Evolutionary conservation across 2,888 invertebrate genomes (phyloP).

Genomic region (Nebria brevicollis): DNA sequence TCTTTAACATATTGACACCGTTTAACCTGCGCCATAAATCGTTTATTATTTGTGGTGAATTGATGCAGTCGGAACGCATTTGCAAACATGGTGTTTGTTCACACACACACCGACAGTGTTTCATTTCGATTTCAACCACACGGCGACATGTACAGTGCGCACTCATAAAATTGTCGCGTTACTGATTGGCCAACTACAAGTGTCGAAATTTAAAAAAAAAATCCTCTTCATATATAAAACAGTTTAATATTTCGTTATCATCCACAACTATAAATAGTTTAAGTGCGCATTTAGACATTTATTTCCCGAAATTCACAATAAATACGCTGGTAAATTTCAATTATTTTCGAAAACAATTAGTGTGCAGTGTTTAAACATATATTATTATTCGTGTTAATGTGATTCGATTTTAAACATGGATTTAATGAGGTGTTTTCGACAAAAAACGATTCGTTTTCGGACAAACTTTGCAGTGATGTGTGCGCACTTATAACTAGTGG

Average conservation of each 20-base stretch:
- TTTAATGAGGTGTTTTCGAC: background rate
- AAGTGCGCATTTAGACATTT: too few relatives aligned
- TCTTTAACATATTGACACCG: conserved; percentile 13
- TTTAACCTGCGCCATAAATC: background rate
- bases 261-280: too few relatives aligned
- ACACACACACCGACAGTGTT: background rate
- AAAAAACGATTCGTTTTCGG: too few relatives aligned
- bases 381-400: background rate
- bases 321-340: too few relatives aligned
- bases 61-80: background rate
- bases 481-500: too few relatives aligned
- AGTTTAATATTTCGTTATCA: too few relatives aligned
- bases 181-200: too few relatives aligned
- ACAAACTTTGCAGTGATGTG: too few relatives aligned
- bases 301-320: too few relatives aligned
- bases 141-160: background rate
- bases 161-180: too few relatives aligned
- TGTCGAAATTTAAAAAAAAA: too few relatives aligned
- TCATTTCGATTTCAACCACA: background rate
- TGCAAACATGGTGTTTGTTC: background rate
- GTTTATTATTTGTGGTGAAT: background rate
- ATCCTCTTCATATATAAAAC: too few relatives aligned
- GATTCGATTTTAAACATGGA: background rate
- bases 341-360: background rate
- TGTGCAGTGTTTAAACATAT: background rate